A percentile compares a stretch with the other conserved stretches of the same genome.
These are phyloP conservation scores for Aspidiotus rigidus DNA, from an alignment of 2,888 invertebrate species.

Conservation along the genomic window DNA sequence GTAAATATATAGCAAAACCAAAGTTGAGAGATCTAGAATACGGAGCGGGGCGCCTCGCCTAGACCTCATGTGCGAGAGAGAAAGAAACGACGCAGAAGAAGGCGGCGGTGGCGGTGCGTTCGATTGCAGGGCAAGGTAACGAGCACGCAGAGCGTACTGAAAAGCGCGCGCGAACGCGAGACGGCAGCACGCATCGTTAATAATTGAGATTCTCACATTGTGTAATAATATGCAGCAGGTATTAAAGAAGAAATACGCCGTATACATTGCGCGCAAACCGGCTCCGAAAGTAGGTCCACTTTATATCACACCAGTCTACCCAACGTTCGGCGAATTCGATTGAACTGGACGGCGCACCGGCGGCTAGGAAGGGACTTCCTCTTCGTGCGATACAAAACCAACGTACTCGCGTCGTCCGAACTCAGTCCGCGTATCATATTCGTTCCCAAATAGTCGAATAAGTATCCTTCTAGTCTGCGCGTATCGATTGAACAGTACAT, in stretches of 20 bases:
- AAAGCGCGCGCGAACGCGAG: constrained; percentile 14
- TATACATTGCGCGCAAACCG: constrained; percentile 32
- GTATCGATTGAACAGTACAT: not conserved
- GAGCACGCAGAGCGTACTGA: not conserved
- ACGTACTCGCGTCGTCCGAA: constrained; percentile 1
- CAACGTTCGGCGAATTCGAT: constrained; percentile 26
- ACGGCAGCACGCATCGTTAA: constrained; percentile 29
- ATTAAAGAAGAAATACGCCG: not conserved
- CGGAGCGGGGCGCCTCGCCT: not conserved
- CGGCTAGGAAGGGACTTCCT: constrained; percentile 27
- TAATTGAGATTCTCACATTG: constrained; percentile 32
- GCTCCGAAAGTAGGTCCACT: constrained; percentile 34
- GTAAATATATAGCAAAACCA: too few species aligned
- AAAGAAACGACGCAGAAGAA: not conserved
- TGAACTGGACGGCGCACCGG: constrained; percentile 10
- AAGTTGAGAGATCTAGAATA: not conserved
- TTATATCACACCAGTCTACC: constrained; percentile 24
- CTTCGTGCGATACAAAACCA: constrained; percentile 34
- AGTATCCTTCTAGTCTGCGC: constrained; percentile 3
- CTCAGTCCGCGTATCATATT: constrained; percentile 26
- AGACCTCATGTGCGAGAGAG: not conserved
- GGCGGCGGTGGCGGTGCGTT: constrained; percentile 10
- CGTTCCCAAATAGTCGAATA: too few species aligned
- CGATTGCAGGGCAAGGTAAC: constrained; percentile 30
- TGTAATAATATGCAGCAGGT: constrained; percentile 27